These are phyloP conservation scores for Volucella inflata DNA, from an alignment of 2,888 invertebrate species.

Conservation along the genomic window DNA sequence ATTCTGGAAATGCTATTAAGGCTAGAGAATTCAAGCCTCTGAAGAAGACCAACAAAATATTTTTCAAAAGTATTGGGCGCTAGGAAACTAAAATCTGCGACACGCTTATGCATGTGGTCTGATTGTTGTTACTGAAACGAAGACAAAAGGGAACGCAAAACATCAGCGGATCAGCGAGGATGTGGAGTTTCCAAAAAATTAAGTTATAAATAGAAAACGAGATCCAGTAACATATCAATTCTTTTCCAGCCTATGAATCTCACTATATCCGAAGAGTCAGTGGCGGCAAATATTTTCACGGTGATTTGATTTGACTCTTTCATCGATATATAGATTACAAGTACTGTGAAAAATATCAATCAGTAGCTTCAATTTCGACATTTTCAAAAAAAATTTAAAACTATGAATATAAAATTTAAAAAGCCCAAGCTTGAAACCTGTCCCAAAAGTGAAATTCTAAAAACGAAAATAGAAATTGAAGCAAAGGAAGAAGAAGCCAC, in stretches of 20 bases:
- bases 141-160: too few relatives aligned
- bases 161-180: slow-evolving; percentile 10
- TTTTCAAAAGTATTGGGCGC: too few relatives aligned
- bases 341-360: slow-evolving; percentile 28
- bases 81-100: too few relatives aligned
- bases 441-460: slow-evolving; percentile 35
- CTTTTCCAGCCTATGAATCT: slow-evolving; percentile 30
- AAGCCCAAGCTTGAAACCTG: slow-evolving; percentile 57
- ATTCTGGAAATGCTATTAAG: slow-evolving; percentile 11
- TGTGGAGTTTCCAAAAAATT: not conserved
- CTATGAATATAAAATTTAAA: slow-evolving; percentile 66
- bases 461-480: too few relatives aligned
- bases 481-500: slow-evolving; percentile 1
- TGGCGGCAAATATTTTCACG: slow-evolving; percentile 34
- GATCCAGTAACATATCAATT: slow-evolving; percentile 21
- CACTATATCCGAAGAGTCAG: slow-evolving; percentile 41
- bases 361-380: slow-evolving; percentile 8
- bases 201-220: slow-evolving; percentile 1
- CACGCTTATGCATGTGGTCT: too few relatives aligned
- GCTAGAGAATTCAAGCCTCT: slow-evolving; percentile 22
- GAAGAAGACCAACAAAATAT: too few relatives aligned
- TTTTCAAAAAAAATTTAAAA: slow-evolving; percentile 49
- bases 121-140: too few relatives aligned
- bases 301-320: slow-evolving; percentile 14
- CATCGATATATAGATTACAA: slow-evolving; percentile 16